Conservation (phyloP, 2,888 invertebrate species). For the Thyatira batis region DNA sequence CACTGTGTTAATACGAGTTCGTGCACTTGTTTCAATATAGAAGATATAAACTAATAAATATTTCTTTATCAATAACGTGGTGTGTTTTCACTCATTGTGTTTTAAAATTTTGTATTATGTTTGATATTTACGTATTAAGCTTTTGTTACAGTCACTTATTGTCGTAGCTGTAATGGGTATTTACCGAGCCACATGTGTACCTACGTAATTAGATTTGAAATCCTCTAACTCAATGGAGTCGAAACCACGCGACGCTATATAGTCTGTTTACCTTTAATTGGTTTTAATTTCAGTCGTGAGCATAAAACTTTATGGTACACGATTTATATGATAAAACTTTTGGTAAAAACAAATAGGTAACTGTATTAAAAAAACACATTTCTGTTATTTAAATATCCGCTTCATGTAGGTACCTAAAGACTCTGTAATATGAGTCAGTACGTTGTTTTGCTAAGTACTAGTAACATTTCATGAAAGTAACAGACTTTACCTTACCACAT, state of each 20-base stretch:
- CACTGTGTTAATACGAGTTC: slow-evolving; percentile 17
- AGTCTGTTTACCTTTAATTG: background rate
- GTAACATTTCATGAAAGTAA: no score
- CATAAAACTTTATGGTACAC: background rate
- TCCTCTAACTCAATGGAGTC: background rate
- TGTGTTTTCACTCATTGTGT: background rate
- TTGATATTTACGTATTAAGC: background rate
- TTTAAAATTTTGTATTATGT: background rate
- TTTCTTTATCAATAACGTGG: slow-evolving; percentile 1
- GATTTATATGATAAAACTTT: background rate
- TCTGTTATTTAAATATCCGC: background rate
- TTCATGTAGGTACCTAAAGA: background rate
- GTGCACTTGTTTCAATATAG: slow-evolving; percentile 49
- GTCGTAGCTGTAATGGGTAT: background rate
- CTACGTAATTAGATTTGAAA: background rate
- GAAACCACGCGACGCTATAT: background rate
- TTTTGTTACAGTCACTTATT: background rate
- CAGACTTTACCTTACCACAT: no score
- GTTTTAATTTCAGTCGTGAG: background rate
- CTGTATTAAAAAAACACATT: no score
- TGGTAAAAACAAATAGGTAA: background rate
- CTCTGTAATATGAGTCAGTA: background rate
- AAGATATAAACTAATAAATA: slow-evolving; percentile 8
- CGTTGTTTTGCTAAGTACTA: background rate
- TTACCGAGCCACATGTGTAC: background rate